Percentiles rank a stretch among this genome's conserved stretches.
Conservation (phyloP, 2,797 vertebrate species). For the Cynopterus sphinx region DNA sequence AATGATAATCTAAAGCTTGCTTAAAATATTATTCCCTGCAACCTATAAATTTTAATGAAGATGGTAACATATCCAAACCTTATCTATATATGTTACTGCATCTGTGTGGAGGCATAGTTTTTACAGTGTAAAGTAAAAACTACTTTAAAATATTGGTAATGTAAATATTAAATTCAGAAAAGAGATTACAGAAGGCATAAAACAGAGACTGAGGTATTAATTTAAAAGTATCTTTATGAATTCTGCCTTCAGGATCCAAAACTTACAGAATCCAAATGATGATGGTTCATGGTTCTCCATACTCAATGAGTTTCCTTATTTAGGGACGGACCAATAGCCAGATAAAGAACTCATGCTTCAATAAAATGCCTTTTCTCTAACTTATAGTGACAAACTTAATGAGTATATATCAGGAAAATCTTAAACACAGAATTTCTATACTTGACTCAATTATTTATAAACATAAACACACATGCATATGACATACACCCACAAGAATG, state of each 20-base stretch:
- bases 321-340: not conserved
- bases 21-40: constrained; percentile 67
- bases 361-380: not conserved
- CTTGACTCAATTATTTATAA: not conserved
- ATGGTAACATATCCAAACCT: constrained; percentile 38
- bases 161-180: not conserved
- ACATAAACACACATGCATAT: not conserved
- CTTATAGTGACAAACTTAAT: not conserved
- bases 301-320: not conserved
- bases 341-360: not conserved
- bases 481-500: not conserved
- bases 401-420: not conserved
- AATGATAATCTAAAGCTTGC: constrained; percentile 71
- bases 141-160: not conserved
- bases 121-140: constrained; percentile 5
- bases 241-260: not conserved
- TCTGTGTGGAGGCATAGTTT: not conserved
- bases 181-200: not conserved
- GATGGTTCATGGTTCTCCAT: not conserved
- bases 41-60: constrained; percentile 78
- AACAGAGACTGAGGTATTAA: not conserved
- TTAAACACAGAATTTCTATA: not conserved
- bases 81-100: not conserved
- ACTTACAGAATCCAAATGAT: not conserved
- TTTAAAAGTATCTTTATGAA: not conserved